These are phyloP conservation scores for Imbricaverruca yamaguchii DNA, from an alignment of 2,888 invertebrate species.

Conservation along the genomic window DNA sequence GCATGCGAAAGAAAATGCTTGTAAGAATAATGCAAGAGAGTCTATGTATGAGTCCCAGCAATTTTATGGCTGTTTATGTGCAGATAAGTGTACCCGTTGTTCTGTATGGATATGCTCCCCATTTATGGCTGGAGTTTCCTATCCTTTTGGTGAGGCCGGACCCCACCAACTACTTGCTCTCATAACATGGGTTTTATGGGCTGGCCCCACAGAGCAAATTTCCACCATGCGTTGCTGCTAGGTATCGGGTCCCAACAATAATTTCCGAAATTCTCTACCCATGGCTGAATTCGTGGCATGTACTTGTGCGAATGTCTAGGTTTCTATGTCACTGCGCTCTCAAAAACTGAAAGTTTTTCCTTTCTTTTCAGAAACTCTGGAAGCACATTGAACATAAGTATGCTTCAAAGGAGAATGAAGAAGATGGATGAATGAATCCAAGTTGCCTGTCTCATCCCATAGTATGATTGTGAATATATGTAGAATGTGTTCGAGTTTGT, in stretches of 20 bases:
- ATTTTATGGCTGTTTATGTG: too few relatives aligned
- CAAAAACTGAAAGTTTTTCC: not conserved
- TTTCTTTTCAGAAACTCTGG: not conserved
- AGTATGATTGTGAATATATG: not conserved
- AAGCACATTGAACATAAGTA: not conserved
- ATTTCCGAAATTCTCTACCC: not conserved
- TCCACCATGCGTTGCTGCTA: too few relatives aligned
- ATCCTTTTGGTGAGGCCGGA: too few relatives aligned
- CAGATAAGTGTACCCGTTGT: too few relatives aligned
- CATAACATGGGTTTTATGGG: too few relatives aligned
- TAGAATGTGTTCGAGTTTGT: not conserved
- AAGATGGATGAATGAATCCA: not conserved
- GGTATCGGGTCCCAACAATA: not conserved
- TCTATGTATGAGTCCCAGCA: too few relatives aligned
- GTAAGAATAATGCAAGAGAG: too few relatives aligned
- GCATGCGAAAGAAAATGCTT: too few relatives aligned
- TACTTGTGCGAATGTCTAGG: not conserved
- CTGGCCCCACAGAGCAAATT: too few relatives aligned
- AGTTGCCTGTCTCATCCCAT: not conserved
- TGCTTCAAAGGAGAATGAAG: not conserved
- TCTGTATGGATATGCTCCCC: too few relatives aligned
- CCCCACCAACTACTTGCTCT: too few relatives aligned
- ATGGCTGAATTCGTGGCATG: not conserved
- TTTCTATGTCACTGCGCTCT: not conserved
- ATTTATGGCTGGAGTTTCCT: too few relatives aligned